Evolutionary conservation across 2,888 invertebrate genomes (phyloP).

Genomic region (Quadroppia sp.): DNA sequence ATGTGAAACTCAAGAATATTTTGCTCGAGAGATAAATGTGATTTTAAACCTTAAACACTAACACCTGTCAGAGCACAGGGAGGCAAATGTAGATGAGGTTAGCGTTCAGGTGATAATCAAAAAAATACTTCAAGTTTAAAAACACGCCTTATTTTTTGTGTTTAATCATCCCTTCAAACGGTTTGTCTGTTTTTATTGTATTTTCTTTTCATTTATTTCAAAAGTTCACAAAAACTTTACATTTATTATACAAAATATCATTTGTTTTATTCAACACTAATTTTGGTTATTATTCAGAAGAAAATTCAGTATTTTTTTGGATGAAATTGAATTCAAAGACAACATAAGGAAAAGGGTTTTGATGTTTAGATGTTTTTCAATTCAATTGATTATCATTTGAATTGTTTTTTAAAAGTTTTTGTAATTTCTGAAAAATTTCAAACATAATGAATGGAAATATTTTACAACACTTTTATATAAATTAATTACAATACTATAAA

Average conservation of each 20-base stretch:
- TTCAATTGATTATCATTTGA: no score
- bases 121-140: background rate
- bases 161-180: background rate
- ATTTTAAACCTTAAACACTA: background rate
- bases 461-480: background rate
- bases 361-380: no score
- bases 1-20: background rate
- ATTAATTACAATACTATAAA: background rate
- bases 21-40: background rate
- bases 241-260: no score
- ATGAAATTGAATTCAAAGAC: no score
- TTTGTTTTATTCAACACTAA: no score
- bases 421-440: no score
- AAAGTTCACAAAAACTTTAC: background rate
- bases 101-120: background rate
- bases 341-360: no score
- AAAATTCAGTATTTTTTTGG: no score
- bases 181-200: background rate
- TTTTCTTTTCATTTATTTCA: background rate
- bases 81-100: background rate
- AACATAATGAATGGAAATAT: background rate
- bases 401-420: no score
- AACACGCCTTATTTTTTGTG: background rate
- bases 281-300: no score
- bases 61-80: slow-evolving; percentile 15